phyloP scores from a whole-genome alignment of 2,113 vertebrate genomes.

The Rhinoderma darwinii region DNA sequence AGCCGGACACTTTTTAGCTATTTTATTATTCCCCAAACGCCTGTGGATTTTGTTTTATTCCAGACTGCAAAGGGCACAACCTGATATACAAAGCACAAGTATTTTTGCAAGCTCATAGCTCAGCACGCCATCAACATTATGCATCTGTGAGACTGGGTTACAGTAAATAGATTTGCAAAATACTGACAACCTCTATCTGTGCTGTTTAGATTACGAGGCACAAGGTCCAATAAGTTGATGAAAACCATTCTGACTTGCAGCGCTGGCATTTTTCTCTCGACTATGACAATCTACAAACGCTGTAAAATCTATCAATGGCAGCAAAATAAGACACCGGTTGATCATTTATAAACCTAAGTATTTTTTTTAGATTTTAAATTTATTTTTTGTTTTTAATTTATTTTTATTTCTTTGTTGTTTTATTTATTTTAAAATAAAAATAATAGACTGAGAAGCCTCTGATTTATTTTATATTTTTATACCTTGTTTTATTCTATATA shows the following conservation, averaged over 20 bases:
- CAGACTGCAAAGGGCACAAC: constrained; percentile 21
- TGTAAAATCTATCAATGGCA: neutral
- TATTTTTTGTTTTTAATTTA: too few species aligned
- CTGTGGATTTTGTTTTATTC: constrained; percentile 32
- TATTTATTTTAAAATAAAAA: too few species aligned
- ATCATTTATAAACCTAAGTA: neutral
- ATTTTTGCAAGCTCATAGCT: constrained; percentile 7
- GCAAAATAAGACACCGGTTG: neutral
- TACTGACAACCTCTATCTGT: constrained; percentile 18
- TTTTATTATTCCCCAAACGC: neutral
- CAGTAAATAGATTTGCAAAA: constrained; percentile 33
- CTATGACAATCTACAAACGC: neutral
- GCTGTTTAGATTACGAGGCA: constrained; percentile 9
- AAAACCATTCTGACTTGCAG: constrained; percentile 5
- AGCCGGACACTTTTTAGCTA: neutral
- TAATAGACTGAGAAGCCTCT: too few species aligned
- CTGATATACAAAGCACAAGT: constrained; percentile 19
- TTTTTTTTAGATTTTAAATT: too few species aligned
- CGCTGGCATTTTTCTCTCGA: neutral
- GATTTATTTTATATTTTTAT: too few species aligned
- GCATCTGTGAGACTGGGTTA: constrained; percentile 24
- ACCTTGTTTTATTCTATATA: too few species aligned
- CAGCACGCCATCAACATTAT: constrained; percentile 42
- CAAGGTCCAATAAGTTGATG: constrained; percentile 15
- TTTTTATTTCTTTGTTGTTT: too few species aligned